phyloP scores from a whole-genome alignment of 2,797 vertebrate genomes.

The Malacoraja senta region DNA sequence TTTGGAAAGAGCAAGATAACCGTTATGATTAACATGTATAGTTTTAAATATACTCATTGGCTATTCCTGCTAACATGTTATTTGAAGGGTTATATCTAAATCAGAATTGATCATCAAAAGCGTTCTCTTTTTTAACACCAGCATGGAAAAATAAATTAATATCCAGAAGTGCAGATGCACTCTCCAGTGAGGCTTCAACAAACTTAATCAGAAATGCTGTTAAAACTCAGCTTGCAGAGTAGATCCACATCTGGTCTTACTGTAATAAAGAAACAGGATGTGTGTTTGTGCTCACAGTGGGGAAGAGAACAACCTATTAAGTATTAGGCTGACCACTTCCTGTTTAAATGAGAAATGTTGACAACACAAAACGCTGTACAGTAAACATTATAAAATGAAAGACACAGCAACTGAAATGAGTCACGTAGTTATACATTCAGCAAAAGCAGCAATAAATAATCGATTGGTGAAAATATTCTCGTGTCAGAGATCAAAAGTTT shows the following conservation, averaged over 20 bases:
- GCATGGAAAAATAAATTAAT: neutral
- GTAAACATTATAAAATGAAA: conserved; percentile 22
- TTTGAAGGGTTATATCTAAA: neutral
- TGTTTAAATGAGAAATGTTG: conserved; percentile 35
- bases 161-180: neutral
- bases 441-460: neutral
- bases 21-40: neutral
- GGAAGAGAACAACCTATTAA: conserved; percentile 32
- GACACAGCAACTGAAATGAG: neutral
- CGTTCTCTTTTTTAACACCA: neutral
- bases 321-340: conserved; percentile 36
- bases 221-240: conserved; percentile 27
- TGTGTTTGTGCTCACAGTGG: conserved; percentile 29
- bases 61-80: neutral
- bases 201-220: conserved; percentile 31
- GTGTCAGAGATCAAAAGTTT: neutral
- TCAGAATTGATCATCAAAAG: neutral
- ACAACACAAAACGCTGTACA: conserved; percentile 21
- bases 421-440: neutral
- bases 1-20: neutral
- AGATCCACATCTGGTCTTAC: conserved; percentile 27
- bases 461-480: neutral
- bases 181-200: neutral
- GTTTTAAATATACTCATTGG: neutral
- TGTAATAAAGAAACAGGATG: conserved; percentile 37